Base-by-base conservation (phyloP, 2,113 vertebrate genomes). In the Amphiprion ocellaris region DNA sequence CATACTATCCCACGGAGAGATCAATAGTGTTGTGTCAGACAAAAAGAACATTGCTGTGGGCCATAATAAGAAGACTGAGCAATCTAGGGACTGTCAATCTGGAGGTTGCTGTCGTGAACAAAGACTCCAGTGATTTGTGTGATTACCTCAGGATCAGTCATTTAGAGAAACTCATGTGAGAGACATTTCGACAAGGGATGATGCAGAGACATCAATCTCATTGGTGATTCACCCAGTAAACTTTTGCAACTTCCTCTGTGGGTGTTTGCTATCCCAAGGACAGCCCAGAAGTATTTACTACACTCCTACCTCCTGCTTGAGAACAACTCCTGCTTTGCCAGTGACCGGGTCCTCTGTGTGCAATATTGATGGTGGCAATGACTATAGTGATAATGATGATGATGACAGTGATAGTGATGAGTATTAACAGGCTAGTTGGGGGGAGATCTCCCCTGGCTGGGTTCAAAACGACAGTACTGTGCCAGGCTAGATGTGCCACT, bases 401-500 rank as follows among this genome's bases (percentile, higher is more conserved):
- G 68, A 83, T 77, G 89, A 90, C 82, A 88, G 83, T 90, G 91
- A 92, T 59, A 79, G 33, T 92, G 83, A 91, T 90, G 86, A 86
- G 76, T 79, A 88, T 87, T 79, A 93, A 85, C 87, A 92, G 87
- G 59, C 69, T 56, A 75, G 89, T 69, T 77, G 49, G 30, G 52
- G 64, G 68, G 59, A 58, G 65, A 82, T 80, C 62, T 91, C 89
- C 83, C 52, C 2, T 80, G 83, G 81, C 74, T 63, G 52, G 33
- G 69, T 89, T 90, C 73, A 87, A 81, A 89, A 78, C 28, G 64
- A 84, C 79, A 79, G 66, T 55, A 14, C 61, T 53, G 71, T 55
- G 47, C 78, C 66, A 53, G n/a, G 55, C 55, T 59, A 70, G 72
- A 23, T 17, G 0, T 14, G 19, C 70, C 46, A 14, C 75, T 82